Percentiles rank a stretch among this genome's conserved stretches.
Evolutionary conservation across 2,888 invertebrate genomes (phyloP).

Genomic region (Ecdyonurus torrentis): DNA sequence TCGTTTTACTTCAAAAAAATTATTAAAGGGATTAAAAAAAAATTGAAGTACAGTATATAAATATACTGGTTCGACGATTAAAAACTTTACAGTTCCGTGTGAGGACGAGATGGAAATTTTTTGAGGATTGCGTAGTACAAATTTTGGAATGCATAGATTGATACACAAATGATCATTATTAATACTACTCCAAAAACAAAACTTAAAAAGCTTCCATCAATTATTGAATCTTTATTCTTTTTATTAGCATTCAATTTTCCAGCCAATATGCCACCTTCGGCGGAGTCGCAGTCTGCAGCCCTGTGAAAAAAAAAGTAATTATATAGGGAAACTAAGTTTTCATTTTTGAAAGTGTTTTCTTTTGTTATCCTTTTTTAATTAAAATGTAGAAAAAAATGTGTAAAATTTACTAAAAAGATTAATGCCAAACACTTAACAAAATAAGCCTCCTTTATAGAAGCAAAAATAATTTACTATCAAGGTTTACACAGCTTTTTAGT

Average conservation of each 20-base stretch:
- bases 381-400: background rate
- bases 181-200: conserved; percentile 67
- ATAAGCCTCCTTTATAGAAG: background rate
- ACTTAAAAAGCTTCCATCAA: conserved; percentile 67
- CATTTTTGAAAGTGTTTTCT: conserved; percentile 19
- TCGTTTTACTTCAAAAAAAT: too few relatives aligned
- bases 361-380: conserved; percentile 10
- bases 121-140: conserved; percentile 62
- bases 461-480: too few relatives aligned
- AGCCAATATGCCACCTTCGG: background rate
- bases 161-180: conserved; percentile 60
- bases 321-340: background rate
- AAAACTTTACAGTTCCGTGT: background rate
- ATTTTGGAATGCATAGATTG: conserved; percentile 72
- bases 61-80: too few relatives aligned
- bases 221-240: conserved; percentile 29
- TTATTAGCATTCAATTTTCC: conserved; percentile 13
- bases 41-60: too few relatives aligned
- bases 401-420: background rate
- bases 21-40: too few relatives aligned
- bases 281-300: background rate
- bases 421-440: too few relatives aligned
- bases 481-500: too few relatives aligned
- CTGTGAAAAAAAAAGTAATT: background rate
- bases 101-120: conserved; percentile 49